Conservation (phyloP, 2,113 vertebrate species). For the Siphamia tubifer region DNA sequence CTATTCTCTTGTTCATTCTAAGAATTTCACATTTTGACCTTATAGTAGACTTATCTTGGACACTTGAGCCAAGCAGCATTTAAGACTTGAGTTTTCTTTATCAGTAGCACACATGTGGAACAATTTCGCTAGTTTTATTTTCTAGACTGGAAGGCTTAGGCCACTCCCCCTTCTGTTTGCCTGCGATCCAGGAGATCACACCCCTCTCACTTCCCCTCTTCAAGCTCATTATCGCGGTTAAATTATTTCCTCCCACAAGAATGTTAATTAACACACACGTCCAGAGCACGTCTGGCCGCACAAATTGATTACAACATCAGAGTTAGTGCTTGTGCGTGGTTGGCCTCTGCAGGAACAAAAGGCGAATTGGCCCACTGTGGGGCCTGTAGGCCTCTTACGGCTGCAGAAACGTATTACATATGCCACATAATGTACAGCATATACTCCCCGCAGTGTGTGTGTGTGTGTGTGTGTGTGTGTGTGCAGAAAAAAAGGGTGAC, state of each 20-base stretch:
- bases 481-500: neutral
- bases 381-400: slow-evolving; percentile 35
- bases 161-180: slow-evolving; percentile 13
- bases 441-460: neutral
- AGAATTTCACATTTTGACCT: too few species aligned
- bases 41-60: too few species aligned
- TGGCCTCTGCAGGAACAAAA: slow-evolving; percentile 59
- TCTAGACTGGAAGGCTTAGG: neutral
- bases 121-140: too few species aligned
- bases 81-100: too few species aligned
- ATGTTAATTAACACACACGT: slow-evolving; percentile 82
- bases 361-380: slow-evolving; percentile 25
- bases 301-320: slow-evolving; percentile 82
- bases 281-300: slow-evolving; percentile 74
- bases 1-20: too few species aligned
- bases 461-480: neutral
- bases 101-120: too few species aligned
- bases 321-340: slow-evolving; percentile 36
- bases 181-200: slow-evolving; percentile 57
- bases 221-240: slow-evolving; percentile 80
- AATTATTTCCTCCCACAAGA: slow-evolving; percentile 82
- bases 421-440: slow-evolving; percentile 25
- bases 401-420: slow-evolving; percentile 41
- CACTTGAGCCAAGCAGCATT: too few species aligned
- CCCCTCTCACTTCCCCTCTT: slow-evolving; percentile 68